Base-by-base conservation (phyloP, 2,888 invertebrate genomes). In the Entomobrya proxima region DNA sequence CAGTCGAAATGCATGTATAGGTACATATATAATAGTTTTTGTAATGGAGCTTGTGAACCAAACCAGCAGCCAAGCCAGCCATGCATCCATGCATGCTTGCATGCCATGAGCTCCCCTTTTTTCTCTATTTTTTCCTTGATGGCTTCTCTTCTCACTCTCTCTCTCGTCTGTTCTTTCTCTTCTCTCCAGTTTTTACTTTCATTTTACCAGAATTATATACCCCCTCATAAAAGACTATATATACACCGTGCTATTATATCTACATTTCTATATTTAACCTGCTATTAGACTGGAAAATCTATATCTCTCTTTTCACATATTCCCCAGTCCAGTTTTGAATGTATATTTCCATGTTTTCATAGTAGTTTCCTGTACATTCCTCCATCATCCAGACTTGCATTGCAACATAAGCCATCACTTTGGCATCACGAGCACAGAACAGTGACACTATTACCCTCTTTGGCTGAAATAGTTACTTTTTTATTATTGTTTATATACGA, bases 381-480 rank as follows among this genome's bases (percentile, higher is more conserved):
- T 74, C 50, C 50, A 74, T 74, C 72, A 47, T 47, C 72, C 44
- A 11, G n/a, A 40, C 44, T 40, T 37, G 40, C 67, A 37, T 67
- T 67, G 67, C 67, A 67, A 67, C 67, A 40, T 21, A 67, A 72
- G 11, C 24, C 24, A 64, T n/a, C 37, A 3, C 47, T 50, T 50
- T 9, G 40, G 40, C 67, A 40, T 21, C 67, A 55, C 13, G 27
- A 27, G 30, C 27, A 69, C 24, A 74, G 50, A 74, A 74, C 74
- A 74, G 74, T 74, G 74, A 50, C 74, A 74, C 74, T 74, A 50
- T 74, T 74, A 74, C 74, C 74, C 74, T 74, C 32, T 32, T 61
- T 30, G 30, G 18, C 30, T 50, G 35, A 74, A 50, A 50, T 21
- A 50, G 74, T 74, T 50, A 74, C 74, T 74, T 74, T 74, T 74